Percentiles rank a stretch among this genome's conserved stretches.
Conservation (phyloP, 2,888 invertebrate species). For the Cataglyphis livida region DNA sequence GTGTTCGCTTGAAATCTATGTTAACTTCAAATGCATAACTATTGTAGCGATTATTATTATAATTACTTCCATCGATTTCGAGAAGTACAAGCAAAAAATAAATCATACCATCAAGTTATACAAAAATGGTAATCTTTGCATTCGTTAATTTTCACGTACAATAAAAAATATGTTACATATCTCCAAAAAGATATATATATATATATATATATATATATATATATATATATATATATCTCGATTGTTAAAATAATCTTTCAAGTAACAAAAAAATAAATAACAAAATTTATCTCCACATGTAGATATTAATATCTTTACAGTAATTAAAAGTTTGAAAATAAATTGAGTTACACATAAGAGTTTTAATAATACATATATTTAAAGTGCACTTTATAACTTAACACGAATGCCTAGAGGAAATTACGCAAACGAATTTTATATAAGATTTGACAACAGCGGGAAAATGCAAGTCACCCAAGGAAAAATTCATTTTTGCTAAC, state of each 20-base stretch:
- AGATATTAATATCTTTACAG: background rate
- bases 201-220: no score
- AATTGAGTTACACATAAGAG: background rate
- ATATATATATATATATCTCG: background rate
- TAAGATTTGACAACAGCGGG: background rate
- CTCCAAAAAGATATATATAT: no score
- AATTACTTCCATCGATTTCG: background rate
- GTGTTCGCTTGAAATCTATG: constrained; percentile 20
- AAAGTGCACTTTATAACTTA: background rate
- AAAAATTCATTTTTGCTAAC: constrained; percentile 43
- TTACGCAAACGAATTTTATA: constrained; percentile 17
- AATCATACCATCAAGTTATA: background rate
- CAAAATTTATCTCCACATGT: background rate
- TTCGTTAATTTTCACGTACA: background rate
- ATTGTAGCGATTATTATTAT: background rate
- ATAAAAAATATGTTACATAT: background rate
- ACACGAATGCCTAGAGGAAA: background rate
- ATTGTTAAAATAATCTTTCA: background rate
- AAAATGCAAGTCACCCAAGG: constrained; percentile 23
- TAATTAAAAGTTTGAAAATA: constrained; percentile 6
- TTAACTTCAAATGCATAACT: constrained; percentile 4
- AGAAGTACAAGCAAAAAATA: background rate
- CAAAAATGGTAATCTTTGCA: background rate
- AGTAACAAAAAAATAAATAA: background rate
- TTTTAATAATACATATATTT: constrained; percentile 13